Evolutionary conservation across 2,113 vertebrate species (phyloP).

Genomic region (Cygnus buccinator): DNA sequence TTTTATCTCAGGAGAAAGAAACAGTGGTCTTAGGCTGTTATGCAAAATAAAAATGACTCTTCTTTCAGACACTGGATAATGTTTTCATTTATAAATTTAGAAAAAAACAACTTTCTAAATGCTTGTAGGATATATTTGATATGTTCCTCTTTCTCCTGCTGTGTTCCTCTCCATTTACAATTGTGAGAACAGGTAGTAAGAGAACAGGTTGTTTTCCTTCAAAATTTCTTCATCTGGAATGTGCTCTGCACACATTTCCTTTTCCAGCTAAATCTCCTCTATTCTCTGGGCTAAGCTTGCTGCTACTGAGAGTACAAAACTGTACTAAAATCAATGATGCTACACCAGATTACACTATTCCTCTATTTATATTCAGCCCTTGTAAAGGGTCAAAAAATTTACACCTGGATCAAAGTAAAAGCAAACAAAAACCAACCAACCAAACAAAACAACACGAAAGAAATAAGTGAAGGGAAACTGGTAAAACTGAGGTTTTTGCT

Average conservation of each 20-base stretch:
- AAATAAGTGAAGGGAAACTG: neutral
- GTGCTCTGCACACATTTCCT: neutral
- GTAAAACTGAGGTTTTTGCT: neutral
- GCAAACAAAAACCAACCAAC: no score
- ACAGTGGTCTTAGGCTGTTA: neutral
- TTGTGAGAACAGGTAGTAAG: neutral
- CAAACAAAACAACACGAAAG: accelerated
- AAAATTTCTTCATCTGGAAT: neutral
- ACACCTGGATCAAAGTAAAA: neutral
- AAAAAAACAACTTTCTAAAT: neutral
- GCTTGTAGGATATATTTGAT: neutral
- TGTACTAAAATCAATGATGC: neutral
- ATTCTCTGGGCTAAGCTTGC: neutral
- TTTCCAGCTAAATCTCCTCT: neutral
- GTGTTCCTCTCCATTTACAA: neutral
- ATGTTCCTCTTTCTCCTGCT: neutral
- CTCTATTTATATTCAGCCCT: neutral
- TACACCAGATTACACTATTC: neutral
- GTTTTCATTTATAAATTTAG: conserved; percentile 20
- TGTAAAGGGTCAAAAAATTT: neutral
- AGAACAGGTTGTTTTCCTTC: neutral
- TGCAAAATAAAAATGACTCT: neutral
- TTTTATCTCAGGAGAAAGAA: neutral
- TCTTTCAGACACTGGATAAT: neutral
- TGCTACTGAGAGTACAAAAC: neutral